phyloP scores from a whole-genome alignment of 2,888 invertebrate species.

The Leptinotarsa tumamoca region DNA sequence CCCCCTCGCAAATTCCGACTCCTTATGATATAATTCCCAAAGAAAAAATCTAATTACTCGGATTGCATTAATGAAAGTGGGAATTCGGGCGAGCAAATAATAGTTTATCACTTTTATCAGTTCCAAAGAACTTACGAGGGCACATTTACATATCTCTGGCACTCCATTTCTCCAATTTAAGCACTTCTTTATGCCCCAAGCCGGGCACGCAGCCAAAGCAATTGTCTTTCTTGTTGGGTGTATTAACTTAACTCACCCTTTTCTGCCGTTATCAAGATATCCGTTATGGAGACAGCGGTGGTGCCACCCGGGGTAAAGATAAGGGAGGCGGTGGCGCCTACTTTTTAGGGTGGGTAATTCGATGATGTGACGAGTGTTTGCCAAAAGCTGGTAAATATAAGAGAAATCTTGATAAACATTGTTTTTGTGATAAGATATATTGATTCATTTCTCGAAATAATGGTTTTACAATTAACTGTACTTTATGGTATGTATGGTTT shows the following conservation, averaged over 20 bases:
- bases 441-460: no score
- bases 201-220: slow-evolving; percentile 43
- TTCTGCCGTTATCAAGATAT: slow-evolving; percentile 35
- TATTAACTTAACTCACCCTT: slow-evolving; percentile 37
- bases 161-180: slow-evolving; percentile 25
- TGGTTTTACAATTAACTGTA: no score
- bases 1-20: neutral
- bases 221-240: slow-evolving; percentile 40
- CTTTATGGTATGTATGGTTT: no score
- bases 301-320: slow-evolving; percentile 12
- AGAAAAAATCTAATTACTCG: neutral
- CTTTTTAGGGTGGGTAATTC: neutral
- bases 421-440: no score
- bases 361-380: neutral
- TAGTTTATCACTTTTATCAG: slow-evolving; percentile 17
- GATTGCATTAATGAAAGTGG: neutral
- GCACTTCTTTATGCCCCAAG: slow-evolving; percentile 26
- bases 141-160: slow-evolving; percentile 19
- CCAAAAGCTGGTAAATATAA: neutral
- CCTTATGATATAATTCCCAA: neutral
- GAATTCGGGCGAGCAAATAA: slow-evolving; percentile 3
- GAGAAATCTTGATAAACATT: neutral
- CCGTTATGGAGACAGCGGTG: slow-evolving; percentile 26
- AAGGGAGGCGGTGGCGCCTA: neutral
- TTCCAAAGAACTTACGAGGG: slow-evolving; percentile 12